Conservation (phyloP, 1,140 invertebrate species). For the Meloidogyne hapla region DNA sequence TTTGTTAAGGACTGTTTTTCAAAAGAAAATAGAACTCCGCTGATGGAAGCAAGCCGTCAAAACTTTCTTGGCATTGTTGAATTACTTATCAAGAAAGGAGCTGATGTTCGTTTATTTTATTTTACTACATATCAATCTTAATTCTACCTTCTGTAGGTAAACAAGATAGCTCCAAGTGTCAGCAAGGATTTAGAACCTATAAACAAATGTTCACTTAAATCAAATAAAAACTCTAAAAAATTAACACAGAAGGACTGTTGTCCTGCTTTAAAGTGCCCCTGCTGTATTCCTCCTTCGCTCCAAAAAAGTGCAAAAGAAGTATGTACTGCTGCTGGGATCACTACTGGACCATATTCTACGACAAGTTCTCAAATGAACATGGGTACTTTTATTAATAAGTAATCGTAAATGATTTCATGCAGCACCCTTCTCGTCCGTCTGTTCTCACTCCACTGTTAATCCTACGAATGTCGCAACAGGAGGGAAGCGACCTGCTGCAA, state of each 20-base stretch:
- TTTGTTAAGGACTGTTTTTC: constrained; percentile 45
- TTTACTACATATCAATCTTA: constrained; percentile 7
- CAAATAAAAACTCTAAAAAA: constrained; percentile 23
- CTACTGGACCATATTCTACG: background rate
- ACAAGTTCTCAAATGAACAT: constrained; percentile 9
- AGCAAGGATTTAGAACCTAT: constrained; percentile 20
- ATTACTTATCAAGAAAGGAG: constrained; percentile 66
- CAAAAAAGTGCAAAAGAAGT: constrained; percentile 28
- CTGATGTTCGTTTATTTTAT: constrained; percentile 36
- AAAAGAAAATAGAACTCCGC: constrained; percentile 67
- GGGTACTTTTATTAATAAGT: background rate
- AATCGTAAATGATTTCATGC: background rate
- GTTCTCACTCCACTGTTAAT: constrained; percentile 5
- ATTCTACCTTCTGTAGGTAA: constrained; percentile 29
- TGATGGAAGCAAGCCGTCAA: constrained; percentile 68
- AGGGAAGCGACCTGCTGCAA: background rate
- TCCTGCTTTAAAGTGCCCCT: constrained; percentile 20
- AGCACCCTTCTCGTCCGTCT: background rate
- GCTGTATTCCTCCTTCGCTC: constrained; percentile 21
- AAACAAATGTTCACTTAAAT: constrained; percentile 7
- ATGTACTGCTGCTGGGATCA: constrained; percentile 26
- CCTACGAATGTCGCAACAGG: background rate
- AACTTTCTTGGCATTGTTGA: constrained; percentile 67
- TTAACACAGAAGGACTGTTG: constrained; percentile 17
- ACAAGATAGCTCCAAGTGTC: constrained; percentile 20